phyloP scores from a whole-genome alignment of 2,113 vertebrate species.

The Daphoenositta chrysoptera region DNA sequence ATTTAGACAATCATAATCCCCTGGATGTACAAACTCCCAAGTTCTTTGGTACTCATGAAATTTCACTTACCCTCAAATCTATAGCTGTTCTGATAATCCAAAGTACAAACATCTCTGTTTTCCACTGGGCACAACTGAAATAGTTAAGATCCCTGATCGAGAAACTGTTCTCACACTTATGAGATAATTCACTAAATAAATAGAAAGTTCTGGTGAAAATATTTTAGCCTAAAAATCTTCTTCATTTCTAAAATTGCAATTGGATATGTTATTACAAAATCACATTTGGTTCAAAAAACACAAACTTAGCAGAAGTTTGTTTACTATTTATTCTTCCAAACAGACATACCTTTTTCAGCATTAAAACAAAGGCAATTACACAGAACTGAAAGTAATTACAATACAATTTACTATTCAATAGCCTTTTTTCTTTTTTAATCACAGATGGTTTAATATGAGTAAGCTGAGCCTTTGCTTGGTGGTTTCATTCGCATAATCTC shows the following conservation, averaged over 20 bases:
- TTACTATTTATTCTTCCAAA: background rate
- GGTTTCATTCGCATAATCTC: slow-evolving; percentile 59
- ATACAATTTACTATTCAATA: slow-evolving; percentile 11
- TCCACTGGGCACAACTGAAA: background rate
- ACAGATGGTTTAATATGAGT: slow-evolving; percentile 5
- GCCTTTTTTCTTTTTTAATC: background rate
- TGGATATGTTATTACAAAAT: background rate
- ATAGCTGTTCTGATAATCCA: background rate
- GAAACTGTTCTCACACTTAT: background rate
- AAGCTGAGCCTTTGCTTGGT: background rate
- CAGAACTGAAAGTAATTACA: slow-evolving; percentile 54
- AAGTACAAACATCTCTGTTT: background rate
- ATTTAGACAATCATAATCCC: background rate
- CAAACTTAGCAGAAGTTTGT: background rate
- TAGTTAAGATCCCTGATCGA: background rate
- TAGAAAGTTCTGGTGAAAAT: background rate
- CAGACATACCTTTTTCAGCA: background rate
- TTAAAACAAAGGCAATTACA: background rate
- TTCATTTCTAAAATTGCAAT: background rate
- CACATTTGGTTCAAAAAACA: background rate
- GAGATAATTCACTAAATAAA: background rate
- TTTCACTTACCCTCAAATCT: background rate
- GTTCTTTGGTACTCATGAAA: background rate
- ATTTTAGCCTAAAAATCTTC: background rate
- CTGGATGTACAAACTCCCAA: background rate